Conservation (phyloP, 2,113 vertebrate species). For the Nettapus auritus region DNA sequence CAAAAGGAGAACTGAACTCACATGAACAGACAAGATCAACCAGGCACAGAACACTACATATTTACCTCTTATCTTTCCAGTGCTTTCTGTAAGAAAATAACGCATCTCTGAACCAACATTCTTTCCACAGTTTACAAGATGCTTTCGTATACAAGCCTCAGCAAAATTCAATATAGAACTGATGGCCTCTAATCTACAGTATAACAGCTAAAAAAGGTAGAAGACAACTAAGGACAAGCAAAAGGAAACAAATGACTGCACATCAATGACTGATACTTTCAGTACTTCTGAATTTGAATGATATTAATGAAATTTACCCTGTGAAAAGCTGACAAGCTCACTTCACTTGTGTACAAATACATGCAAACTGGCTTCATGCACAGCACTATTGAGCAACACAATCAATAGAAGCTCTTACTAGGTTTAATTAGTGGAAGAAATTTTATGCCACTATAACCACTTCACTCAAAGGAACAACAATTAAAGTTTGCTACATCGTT, state of each 20-base stretch:
- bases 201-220: background rate
- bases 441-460: background rate
- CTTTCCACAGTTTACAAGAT: background rate
- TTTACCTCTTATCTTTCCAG: background rate
- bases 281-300: background rate
- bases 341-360: background rate
- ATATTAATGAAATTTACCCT: background rate
- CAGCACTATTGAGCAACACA: background rate
- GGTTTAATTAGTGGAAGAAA: slow-evolving; percentile 4
- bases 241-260: background rate
- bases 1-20: background rate
- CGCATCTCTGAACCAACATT: background rate
- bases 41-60: background rate
- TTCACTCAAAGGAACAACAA: slow-evolving; percentile 27
- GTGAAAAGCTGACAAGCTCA: background rate
- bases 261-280: background rate
- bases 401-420: background rate
- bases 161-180: background rate
- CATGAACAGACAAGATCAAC: background rate
- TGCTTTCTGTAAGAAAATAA: background rate
- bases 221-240: background rate
- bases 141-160: background rate
- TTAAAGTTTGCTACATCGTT: background rate
- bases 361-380: background rate
- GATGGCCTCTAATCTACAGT: background rate